These are phyloP conservation scores for Gymnocephalus cernua DNA, from an alignment of 2,113 vertebrate species.

Conservation along the genomic window DNA sequence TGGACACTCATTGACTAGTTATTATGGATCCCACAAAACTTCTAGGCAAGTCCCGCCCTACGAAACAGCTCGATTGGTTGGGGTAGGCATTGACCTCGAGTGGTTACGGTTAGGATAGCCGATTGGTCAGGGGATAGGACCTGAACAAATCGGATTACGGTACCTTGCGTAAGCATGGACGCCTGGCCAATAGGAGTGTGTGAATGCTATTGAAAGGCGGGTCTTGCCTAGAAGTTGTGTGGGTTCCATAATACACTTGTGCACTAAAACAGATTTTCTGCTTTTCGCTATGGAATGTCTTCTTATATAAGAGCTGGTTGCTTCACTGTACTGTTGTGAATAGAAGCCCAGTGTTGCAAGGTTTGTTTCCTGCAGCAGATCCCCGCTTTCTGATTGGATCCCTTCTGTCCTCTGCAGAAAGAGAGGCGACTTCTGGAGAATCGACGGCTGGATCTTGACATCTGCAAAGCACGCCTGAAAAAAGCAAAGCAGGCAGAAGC, in stretches of 20 bases:
- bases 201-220: too few species aligned
- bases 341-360: background rate
- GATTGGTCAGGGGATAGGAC: too few species aligned
- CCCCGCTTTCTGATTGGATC: background rate
- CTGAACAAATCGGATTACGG: too few species aligned
- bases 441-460: conserved; percentile 93
- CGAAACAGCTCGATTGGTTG: too few species aligned
- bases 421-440: conserved; percentile 94
- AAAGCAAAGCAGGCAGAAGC: conserved; percentile 96
- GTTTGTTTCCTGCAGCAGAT: background rate
- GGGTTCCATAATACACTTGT: too few species aligned
- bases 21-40: too few species aligned
- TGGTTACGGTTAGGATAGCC: too few species aligned
- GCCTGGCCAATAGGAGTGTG: too few species aligned
- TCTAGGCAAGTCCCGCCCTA: too few species aligned
- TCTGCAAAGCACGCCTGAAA: conserved; percentile 95
- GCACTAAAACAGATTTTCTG: background rate
- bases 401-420: conserved; percentile 83
- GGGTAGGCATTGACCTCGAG: too few species aligned
- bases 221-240: too few species aligned
- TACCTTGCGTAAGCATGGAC: too few species aligned
- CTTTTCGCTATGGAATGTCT: background rate
- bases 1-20: background rate
- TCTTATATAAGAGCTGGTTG: background rate
- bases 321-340: background rate